Conservation (phyloP, 2,797 vertebrate genomes). For the Potorous gilbertii region DNA sequence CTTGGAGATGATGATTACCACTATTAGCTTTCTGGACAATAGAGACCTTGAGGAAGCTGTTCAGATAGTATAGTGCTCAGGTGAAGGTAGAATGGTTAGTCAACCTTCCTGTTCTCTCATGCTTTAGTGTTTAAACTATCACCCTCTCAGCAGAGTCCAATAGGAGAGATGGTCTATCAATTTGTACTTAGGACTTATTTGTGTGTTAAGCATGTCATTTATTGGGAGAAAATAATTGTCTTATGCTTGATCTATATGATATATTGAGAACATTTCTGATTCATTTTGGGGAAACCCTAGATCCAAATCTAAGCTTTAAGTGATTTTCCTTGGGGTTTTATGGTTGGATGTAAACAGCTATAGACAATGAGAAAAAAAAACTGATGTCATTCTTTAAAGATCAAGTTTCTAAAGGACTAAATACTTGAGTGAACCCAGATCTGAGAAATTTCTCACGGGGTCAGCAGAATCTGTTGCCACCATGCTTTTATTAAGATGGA, state of each 20-base stretch:
- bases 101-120: neutral
- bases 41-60: neutral
- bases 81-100: neutral
- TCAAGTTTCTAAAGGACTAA: neutral
- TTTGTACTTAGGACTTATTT: neutral
- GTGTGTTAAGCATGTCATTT: neutral
- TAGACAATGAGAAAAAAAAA: neutral
- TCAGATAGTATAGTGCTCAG: neutral
- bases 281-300: neutral
- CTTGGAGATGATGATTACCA: neutral
- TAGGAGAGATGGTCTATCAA: neutral
- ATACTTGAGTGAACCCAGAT: neutral
- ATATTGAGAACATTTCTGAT: neutral
- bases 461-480: neutral
- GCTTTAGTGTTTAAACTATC: neutral
- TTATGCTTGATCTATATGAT: neutral
- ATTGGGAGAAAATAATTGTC: neutral
- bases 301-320: neutral
- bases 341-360: neutral
- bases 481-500: neutral
- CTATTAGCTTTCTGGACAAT: neutral
- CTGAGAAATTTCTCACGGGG: neutral
- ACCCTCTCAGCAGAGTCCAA: neutral
- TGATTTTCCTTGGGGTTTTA: neutral
- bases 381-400: neutral